phyloP scores from a whole-genome alignment of 1,140 invertebrate genomes.

The Leptinotarsa texana region DNA sequence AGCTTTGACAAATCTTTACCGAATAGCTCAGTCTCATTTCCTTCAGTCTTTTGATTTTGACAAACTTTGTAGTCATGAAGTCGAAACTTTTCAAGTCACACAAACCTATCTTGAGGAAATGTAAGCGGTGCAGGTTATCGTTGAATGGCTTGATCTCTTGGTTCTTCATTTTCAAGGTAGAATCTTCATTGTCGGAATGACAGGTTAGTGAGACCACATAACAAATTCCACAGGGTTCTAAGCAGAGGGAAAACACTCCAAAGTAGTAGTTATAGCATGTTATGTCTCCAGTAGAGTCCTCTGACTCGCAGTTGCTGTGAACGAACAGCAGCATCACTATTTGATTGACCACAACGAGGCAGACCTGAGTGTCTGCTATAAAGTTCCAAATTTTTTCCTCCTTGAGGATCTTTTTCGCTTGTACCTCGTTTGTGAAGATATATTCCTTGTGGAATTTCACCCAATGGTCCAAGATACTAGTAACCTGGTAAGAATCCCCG shows the following conservation, averaged over 20 bases:
- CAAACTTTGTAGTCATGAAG: constrained; percentile 14
- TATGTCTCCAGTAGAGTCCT: constrained; percentile 13
- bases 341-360: background rate
- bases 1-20: background rate
- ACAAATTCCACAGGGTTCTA: constrained; percentile 1
- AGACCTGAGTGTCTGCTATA: constrained; percentile 7
- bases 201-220: background rate
- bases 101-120: background rate
- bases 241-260: constrained; percentile 13
- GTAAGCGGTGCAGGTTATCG: constrained; percentile 2
- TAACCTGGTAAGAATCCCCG: background rate
- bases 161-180: constrained; percentile 4
- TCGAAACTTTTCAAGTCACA: constrained; percentile 13
- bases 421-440: constrained; percentile 1
- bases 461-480: background rate
- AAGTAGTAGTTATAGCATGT: constrained; percentile 16
- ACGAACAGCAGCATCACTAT: constrained; percentile 16
- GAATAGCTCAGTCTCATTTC: constrained; percentile 6
- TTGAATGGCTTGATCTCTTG: constrained; percentile 19
- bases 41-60: constrained; percentile 5
- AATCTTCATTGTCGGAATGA: background rate
- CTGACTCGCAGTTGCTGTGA: constrained; percentile 14
- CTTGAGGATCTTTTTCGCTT: constrained; percentile 18
- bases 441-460: constrained; percentile 14
- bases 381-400: constrained; percentile 25